Percentiles rank a stretch among this genome's conserved stretches.
Evolutionary conservation across 2,888 invertebrate genomes (phyloP).

Genomic region (Agrotis segetum): DNA sequence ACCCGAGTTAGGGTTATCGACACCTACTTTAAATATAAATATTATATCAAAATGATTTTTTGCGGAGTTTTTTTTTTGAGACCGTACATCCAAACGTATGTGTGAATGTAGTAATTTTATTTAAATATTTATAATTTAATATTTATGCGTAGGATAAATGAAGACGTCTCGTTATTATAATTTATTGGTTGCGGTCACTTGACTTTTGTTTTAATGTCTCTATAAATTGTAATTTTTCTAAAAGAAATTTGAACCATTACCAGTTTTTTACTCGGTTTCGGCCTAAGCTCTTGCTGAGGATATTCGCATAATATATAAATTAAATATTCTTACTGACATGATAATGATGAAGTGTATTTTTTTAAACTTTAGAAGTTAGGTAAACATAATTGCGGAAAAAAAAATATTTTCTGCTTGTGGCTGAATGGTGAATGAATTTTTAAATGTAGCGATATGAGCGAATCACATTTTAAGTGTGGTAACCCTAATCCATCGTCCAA

Average conservation of each 20-base stretch:
- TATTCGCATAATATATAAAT: not conserved
- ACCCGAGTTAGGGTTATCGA: slow-evolving; percentile 59
- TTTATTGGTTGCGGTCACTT: slow-evolving; percentile 40
- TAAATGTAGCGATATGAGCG: too few species aligned
- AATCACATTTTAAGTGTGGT: not conserved
- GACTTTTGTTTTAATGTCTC: slow-evolving; percentile 19
- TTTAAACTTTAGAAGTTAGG: too few species aligned
- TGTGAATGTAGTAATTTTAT: slow-evolving; percentile 9
- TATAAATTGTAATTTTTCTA: not conserved
- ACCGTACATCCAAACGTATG: slow-evolving; percentile 19
- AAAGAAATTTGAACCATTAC: not conserved
- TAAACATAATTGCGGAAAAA: too few species aligned
- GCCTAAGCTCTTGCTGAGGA: not conserved
- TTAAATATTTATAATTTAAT: slow-evolving; percentile 12
- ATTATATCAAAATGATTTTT: slow-evolving; percentile 22
- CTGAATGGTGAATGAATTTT: not conserved
- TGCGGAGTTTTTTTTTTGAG: slow-evolving; percentile 14
- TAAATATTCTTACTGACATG: not conserved
- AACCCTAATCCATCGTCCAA: slow-evolving; percentile 43
- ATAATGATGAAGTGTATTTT: not conserved
- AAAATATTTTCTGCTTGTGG: not conserved
- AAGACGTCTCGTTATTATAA: slow-evolving; percentile 25
- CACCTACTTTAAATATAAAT: slow-evolving; percentile 25
- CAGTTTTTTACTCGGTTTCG: too few species aligned
- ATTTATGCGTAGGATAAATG: slow-evolving; percentile 17